A percentile compares a stretch with the other conserved stretches of the same genome.
phyloP scores from a whole-genome alignment of 2,888 invertebrate genomes.

The Thyatira batis region DNA sequence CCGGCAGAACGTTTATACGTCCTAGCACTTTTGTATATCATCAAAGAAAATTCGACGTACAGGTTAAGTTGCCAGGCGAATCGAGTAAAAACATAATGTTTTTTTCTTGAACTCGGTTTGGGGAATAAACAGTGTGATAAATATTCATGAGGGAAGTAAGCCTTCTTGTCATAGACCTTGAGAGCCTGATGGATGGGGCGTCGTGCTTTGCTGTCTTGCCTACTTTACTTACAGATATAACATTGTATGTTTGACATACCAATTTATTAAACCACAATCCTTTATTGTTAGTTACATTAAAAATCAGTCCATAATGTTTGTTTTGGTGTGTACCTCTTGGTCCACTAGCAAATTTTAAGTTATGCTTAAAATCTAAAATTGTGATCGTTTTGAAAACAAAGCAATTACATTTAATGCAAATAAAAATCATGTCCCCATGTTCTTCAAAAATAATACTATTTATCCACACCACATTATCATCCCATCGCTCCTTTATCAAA shows the following conservation, averaged over 20 bases:
- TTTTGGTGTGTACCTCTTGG: no score
- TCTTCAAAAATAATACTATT: no score
- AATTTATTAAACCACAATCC: background rate
- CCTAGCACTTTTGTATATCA: slow-evolving; percentile 25
- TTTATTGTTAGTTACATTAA: no score
- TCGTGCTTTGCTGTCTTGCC: slow-evolving; percentile 50
- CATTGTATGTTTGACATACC: slow-evolving; percentile 11
- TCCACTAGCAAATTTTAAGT: no score
- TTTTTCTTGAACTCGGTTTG: slow-evolving; percentile 50
- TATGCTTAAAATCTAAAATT: no score
- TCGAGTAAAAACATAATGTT: slow-evolving; percentile 50
- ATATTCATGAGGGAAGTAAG: slow-evolving; percentile 75
- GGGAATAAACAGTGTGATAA: slow-evolving; percentile 66
- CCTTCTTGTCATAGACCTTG: slow-evolving; percentile 74
- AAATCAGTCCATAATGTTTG: no score
- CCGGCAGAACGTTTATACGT: slow-evolving; percentile 15
- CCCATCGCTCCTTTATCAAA: slow-evolving; percentile 17
- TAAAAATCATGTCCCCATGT: no score
- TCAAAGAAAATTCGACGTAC: slow-evolving; percentile 31
- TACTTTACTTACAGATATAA: slow-evolving; percentile 10
- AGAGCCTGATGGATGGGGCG: slow-evolving; percentile 72
- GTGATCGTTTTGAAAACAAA: no score
- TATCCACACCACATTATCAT: slow-evolving; percentile 9
- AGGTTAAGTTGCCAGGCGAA: slow-evolving; percentile 34
- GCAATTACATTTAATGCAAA: no score